A percentile compares a stretch with the other conserved stretches of the same genome.
Conservation (phyloP, 2,888 invertebrate species). For the Agrilus biguttatus region DNA sequence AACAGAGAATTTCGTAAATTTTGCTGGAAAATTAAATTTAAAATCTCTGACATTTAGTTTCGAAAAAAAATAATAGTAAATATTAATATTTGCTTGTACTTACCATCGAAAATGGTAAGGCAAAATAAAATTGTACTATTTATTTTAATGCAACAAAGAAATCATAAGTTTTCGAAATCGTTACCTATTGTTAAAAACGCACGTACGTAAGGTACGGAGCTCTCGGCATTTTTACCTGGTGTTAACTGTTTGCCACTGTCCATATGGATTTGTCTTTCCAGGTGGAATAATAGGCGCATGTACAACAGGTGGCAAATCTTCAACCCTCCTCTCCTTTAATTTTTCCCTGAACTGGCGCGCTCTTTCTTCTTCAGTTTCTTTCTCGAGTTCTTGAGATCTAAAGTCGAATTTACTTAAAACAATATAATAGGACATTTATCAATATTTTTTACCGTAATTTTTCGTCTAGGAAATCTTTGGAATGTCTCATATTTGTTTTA, state of each 20-base stretch:
- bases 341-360: conserved; percentile 34
- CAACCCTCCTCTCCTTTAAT: conserved; percentile 27
- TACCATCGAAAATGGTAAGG: no score
- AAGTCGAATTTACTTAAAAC: background rate
- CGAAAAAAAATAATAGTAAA: no score
- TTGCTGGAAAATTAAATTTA: no score
- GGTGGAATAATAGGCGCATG: conserved; percentile 43
- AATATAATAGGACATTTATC: background rate
- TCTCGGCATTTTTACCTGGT: conserved; percentile 34
- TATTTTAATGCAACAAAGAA: no score
- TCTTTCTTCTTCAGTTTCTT: conserved; percentile 38
- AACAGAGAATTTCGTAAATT: no score
- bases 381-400: conserved; percentile 20
- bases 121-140: no score
- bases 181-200: no score
- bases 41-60: no score
- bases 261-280: conserved; percentile 52
- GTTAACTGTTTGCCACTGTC: conserved; percentile 58
- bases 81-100: no score
- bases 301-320: conserved; percentile 23
- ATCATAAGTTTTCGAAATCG: no score
- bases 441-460: conserved; percentile 7
- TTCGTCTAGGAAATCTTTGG: background rate
- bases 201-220: no score
- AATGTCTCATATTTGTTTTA: conserved; percentile 9